A percentile compares a stretch with the other conserved stretches of the same genome.
Conservation (phyloP, 2,888 invertebrate species). For the Drosophila kambysellisi region DNA sequence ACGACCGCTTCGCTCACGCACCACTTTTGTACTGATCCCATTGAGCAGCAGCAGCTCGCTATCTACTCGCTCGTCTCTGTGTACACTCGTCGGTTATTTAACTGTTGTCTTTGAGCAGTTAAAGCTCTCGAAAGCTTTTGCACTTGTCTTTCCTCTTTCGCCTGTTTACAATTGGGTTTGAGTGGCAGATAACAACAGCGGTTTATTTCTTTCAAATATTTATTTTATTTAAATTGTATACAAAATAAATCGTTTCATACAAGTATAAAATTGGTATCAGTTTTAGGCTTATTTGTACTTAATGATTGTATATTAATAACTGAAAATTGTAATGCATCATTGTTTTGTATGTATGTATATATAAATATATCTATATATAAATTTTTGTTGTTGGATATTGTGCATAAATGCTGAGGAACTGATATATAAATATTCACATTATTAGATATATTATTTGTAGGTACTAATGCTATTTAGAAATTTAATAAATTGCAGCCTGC, state of each 20-base stretch:
- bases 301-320: slow-evolving; percentile 38
- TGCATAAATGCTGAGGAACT: slow-evolving; percentile 53
- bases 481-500: neutral
- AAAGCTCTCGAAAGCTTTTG: slow-evolving; percentile 62
- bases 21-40: slow-evolving; percentile 64
- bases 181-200: slow-evolving; percentile 10
- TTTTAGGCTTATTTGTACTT: slow-evolving; percentile 35
- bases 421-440: slow-evolving; percentile 48
- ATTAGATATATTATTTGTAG: slow-evolving; percentile 28
- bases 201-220: slow-evolving; percentile 19
- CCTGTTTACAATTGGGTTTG: slow-evolving; percentile 13
- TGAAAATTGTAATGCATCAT: slow-evolving; percentile 27
- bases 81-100: slow-evolving; percentile 35
- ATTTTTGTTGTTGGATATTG: slow-evolving; percentile 21
- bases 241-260: slow-evolving; percentile 62
- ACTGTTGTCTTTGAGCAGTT: slow-evolving; percentile 24
- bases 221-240: slow-evolving; percentile 54
- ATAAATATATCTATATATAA: neutral
- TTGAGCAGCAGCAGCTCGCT: slow-evolving; percentile 17
- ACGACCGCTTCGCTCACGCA: slow-evolving; percentile 50
- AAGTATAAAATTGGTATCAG: slow-evolving; percentile 49
- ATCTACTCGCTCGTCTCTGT: slow-evolving; percentile 7
- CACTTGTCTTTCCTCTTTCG: neutral
- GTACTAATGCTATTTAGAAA: slow-evolving; percentile 16
- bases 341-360: slow-evolving; percentile 7